Evolutionary conservation across 2,888 invertebrate genomes (phyloP).

Genomic region (Elysia crispata): DNA sequence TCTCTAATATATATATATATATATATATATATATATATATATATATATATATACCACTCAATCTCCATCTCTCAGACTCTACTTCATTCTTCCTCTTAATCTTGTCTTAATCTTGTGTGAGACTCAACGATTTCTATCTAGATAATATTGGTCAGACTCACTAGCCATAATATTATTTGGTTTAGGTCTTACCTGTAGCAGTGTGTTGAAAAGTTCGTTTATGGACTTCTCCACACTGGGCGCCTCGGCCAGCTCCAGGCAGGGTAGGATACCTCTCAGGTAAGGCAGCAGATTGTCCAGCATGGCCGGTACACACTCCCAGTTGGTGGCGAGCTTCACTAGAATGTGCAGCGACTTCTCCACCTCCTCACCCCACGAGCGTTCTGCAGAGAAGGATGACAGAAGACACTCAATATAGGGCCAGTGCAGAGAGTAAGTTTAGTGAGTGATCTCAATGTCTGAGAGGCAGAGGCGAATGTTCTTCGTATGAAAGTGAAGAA

Average conservation of each 20-base stretch:
- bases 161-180: too few relatives aligned
- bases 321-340: slow-evolving; percentile 80
- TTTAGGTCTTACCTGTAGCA: slow-evolving; percentile 63
- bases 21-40: too few relatives aligned
- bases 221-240: slow-evolving; percentile 66
- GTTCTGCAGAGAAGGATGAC: slow-evolving; percentile 57
- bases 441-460: slow-evolving; percentile 78
- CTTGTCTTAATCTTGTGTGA: too few relatives aligned
- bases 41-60: too few relatives aligned
- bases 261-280: slow-evolving; percentile 77
- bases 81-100: too few relatives aligned
- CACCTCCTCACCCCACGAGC: slow-evolving; percentile 73
- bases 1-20: too few relatives aligned
- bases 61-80: too few relatives aligned
- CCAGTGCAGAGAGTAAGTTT: slow-evolving; percentile 80
- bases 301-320: slow-evolving; percentile 81
- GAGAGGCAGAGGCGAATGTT: not conserved
- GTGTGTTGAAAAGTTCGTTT: slow-evolving; percentile 69
- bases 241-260: slow-evolving; percentile 77
- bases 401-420: slow-evolving; percentile 80
- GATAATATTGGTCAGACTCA: too few relatives aligned
- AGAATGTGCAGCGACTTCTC: slow-evolving; percentile 80
- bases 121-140: too few relatives aligned
- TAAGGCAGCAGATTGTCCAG: slow-evolving; percentile 78
- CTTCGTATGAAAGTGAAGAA: slow-evolving; percentile 14